Evolutionary conservation across 2,797 vertebrate genomes (phyloP).

Genomic region (Anniella stebbinsi): DNA sequence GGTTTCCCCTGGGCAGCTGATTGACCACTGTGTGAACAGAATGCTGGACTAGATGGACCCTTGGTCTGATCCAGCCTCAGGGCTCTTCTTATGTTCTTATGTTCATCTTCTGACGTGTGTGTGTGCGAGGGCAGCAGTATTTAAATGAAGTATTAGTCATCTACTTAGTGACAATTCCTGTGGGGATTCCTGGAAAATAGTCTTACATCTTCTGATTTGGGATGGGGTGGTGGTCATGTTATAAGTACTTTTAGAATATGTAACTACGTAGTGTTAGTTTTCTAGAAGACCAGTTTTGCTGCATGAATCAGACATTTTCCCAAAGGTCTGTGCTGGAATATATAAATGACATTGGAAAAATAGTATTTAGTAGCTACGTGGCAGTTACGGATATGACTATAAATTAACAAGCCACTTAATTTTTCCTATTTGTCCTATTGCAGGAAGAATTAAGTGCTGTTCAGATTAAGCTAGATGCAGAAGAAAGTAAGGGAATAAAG

Average conservation of each 20-base stretch:
- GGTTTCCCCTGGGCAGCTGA: too few species aligned
- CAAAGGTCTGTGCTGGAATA: neutral
- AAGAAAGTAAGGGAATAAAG: constrained; percentile 89
- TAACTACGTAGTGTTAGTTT: neutral
- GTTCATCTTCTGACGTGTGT: neutral
- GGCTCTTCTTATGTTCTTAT: too few species aligned
- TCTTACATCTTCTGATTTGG: neutral
- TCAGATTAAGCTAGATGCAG: constrained; percentile 87
- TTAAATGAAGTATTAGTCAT: neutral
- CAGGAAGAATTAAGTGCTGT: constrained; percentile 87
- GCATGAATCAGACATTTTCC: neutral
- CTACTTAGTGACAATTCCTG: neutral
- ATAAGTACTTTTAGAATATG: neutral
- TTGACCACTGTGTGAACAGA: too few species aligned
- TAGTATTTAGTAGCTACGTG: neutral
- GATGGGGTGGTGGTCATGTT: neutral
- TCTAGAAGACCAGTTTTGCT: neutral
- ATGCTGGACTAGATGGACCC: too few species aligned
- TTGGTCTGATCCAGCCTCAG: too few species aligned
- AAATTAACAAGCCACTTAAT: constrained; percentile 36
- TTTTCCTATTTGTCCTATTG: constrained; percentile 45
- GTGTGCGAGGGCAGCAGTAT: neutral
- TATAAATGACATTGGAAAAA: neutral
- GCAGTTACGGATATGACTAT: neutral
- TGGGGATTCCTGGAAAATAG: neutral